phyloP scores from a whole-genome alignment of 2,797 vertebrate genomes.

The Cuniculus paca region DNA sequence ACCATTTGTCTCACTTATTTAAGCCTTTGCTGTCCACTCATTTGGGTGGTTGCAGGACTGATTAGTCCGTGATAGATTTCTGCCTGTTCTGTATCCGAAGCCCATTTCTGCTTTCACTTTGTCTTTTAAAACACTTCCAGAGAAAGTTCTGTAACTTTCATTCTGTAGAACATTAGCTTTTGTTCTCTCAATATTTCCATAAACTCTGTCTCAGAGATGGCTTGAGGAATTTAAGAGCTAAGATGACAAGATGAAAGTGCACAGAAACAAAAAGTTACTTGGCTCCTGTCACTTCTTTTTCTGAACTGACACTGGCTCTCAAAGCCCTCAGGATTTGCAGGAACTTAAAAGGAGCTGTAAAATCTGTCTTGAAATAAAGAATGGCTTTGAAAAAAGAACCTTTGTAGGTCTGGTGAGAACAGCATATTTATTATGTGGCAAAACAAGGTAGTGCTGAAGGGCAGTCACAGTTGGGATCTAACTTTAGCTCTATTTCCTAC shows the following conservation, averaged over 20 bases:
- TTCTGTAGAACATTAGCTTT: not conserved
- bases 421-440: not conserved
- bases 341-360: not conserved
- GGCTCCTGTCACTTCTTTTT: not conserved
- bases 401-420: not conserved
- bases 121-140: not conserved
- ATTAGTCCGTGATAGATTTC: not conserved
- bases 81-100: not conserved
- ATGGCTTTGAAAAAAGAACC: not conserved
- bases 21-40: too few relatives aligned
- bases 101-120: slow-evolving; percentile 33
- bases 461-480: not conserved
- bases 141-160: not conserved
- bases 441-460: not conserved
- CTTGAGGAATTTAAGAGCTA: slow-evolving; percentile 17
- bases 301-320: not conserved
- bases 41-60: too few relatives aligned
- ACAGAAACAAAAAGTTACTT: not conserved
- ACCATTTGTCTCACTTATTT: too few relatives aligned
- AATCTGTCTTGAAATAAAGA: not conserved
- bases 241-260: not conserved
- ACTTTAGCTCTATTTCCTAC: not conserved
- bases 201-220: not conserved
- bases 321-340: not conserved
- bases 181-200: slow-evolving; percentile 9